Conservation (phyloP, 1,140 invertebrate genomes). For the Choristoneura fumiferana region DNA sequence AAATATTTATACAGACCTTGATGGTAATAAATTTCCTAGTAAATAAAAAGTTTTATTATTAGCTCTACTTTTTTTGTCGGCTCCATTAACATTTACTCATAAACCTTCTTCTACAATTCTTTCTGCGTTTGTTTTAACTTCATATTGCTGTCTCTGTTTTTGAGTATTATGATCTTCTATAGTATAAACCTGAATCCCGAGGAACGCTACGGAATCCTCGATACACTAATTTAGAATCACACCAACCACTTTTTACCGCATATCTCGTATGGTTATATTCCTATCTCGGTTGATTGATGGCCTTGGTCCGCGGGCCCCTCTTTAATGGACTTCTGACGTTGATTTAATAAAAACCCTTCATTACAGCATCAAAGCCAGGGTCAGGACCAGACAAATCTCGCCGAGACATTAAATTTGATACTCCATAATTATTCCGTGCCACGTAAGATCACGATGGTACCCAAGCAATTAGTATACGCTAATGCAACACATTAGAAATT, state of each 20-base stretch:
- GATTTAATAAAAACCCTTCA: conserved; percentile 77
- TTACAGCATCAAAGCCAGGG: conserved; percentile 60
- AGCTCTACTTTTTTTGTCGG: too few relatives aligned
- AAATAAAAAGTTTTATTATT: too few relatives aligned
- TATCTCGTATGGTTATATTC: conserved; percentile 31
- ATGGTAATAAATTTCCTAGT: too few relatives aligned
- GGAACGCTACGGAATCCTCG: neutral
- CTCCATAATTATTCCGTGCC: conserved; percentile 44
- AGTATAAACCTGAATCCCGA: too few relatives aligned
- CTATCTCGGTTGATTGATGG: conserved; percentile 66
- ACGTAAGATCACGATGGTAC: too few relatives aligned
- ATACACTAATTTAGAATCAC: neutral
- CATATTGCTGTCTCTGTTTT: too few relatives aligned
- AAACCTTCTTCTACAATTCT: too few relatives aligned
- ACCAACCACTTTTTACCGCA: neutral
- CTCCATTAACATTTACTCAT: too few relatives aligned
- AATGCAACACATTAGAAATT: conserved; percentile 13
- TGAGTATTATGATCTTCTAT: too few relatives aligned
- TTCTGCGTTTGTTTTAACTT: too few relatives aligned
- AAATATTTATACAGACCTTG: too few relatives aligned
- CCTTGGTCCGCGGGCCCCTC: conserved; percentile 39
- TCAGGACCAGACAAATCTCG: conserved; percentile 35
- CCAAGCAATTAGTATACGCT: conserved; percentile 30
- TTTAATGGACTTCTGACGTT: conserved; percentile 73
- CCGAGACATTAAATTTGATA: conserved; percentile 37